Percentiles rank a stretch among this genome's conserved stretches.
Conservation (phyloP, 2,797 vertebrate genomes). For the Etheostoma nigrum region DNA sequence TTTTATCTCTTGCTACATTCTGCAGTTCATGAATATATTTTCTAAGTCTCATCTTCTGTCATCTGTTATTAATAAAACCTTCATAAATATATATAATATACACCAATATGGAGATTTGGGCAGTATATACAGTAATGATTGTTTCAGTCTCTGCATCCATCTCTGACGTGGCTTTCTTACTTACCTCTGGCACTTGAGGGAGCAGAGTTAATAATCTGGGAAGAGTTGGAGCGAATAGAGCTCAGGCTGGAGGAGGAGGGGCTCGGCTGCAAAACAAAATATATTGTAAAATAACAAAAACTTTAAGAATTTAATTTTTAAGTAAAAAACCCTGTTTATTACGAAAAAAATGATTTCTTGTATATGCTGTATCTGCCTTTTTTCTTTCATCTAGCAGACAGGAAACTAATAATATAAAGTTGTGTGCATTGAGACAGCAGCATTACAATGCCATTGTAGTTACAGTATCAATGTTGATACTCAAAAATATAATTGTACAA, state of each 20-base stretch:
- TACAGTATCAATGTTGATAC: neutral
- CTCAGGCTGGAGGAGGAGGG: slow-evolving; percentile 99
- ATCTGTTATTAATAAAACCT: neutral
- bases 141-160: neutral
- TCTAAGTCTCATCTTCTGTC: neutral
- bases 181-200: slow-evolving; percentile 97
- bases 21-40: neutral
- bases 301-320: neutral
- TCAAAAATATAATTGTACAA: neutral
- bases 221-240: slow-evolving; percentile 97
- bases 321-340: neutral
- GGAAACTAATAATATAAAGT: neutral
- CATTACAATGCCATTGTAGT: neutral
- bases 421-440: neutral
- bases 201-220: slow-evolving; percentile 98
- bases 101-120: neutral
- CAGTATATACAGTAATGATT: neutral
- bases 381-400: neutral
- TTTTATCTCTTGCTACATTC: neutral
- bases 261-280: slow-evolving; percentile 89
- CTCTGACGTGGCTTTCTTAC: slow-evolving; percentile 45
- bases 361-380: neutral
- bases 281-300: neutral
- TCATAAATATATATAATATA: neutral
- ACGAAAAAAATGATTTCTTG: neutral